phyloP scores from a whole-genome alignment of 2,113 vertebrate species.

The mouse (Mus musculus) region DNA sequence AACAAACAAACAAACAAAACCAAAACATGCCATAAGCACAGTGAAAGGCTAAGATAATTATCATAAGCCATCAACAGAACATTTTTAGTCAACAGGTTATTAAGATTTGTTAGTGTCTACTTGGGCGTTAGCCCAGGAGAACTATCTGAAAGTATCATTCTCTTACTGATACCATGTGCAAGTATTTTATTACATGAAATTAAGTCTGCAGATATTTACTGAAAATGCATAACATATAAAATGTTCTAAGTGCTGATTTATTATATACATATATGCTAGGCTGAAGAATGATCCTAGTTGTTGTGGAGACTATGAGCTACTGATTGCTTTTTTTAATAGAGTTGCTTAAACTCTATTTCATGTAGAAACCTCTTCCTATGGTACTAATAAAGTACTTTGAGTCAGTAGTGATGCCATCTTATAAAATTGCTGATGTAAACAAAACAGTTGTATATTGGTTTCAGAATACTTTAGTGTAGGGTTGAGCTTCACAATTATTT shows the following conservation, averaged over 20 bases:
- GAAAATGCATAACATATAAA: slow-evolving; percentile 42
- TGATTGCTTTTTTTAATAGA: not conserved
- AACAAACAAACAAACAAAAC: too few species aligned
- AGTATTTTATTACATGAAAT: slow-evolving; percentile 30
- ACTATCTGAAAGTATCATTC: slow-evolving; percentile 35
- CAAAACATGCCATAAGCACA: slow-evolving; percentile 21
- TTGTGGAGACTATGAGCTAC: not conserved
- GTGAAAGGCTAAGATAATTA: slow-evolving; percentile 44
- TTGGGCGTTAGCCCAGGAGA: slow-evolving; percentile 24
- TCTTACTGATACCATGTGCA: slow-evolving; percentile 24
- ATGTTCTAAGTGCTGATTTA: slow-evolving; percentile 40
- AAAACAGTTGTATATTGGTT: slow-evolving; percentile 29
- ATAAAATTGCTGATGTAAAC: slow-evolving; percentile 42
- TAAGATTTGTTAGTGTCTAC: slow-evolving; percentile 24
- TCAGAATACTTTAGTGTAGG: slow-evolving; percentile 41
- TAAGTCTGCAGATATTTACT: slow-evolving; percentile 64
- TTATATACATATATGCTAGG: slow-evolving; percentile 39
- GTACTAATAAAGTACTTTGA: slow-evolving; percentile 50
- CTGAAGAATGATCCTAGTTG: not conserved
- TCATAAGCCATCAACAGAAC: not conserved
- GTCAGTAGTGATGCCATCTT: not conserved
- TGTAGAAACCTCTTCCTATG: not conserved
- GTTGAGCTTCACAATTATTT: not conserved
- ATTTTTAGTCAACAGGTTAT: slow-evolving; percentile 27
- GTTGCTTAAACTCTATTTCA: not conserved